Percentiles rank a stretch among this genome's conserved stretches.
phyloP scores from a whole-genome alignment of 1,140 invertebrate species.

The Solenopsis invicta region DNA sequence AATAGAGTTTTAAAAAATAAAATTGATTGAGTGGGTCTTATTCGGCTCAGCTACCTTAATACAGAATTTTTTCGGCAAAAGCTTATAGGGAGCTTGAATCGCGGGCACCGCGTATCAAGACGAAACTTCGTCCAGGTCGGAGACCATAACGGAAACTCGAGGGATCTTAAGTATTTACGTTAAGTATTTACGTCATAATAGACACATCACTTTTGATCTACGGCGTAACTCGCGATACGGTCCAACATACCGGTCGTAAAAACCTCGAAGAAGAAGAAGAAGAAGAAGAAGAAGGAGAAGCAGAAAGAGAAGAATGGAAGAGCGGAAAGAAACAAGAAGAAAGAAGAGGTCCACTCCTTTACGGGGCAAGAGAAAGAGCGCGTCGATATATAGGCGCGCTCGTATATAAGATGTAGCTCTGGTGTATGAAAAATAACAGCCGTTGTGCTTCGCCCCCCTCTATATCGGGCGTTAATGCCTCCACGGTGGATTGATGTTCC shows the following conservation, averaged over 20 bases:
- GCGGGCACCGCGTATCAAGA: constrained; percentile 39
- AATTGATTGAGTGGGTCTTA: no score
- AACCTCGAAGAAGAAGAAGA: constrained; percentile 80
- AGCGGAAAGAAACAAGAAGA: constrained; percentile 57
- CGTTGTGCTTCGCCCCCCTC: constrained; percentile 70
- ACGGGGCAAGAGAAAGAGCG: constrained; percentile 62
- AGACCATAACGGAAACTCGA: constrained; percentile 54
- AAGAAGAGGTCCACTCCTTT: constrained; percentile 69
- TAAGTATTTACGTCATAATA: constrained; percentile 84
- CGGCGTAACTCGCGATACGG: constrained; percentile 79
- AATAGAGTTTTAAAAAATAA: no score
- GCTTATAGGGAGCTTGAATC: constrained; percentile 23
- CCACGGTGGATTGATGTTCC: constrained; percentile 84
- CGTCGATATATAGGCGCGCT: constrained; percentile 67
- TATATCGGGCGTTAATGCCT: constrained; percentile 86
- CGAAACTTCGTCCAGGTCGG: constrained; percentile 11
- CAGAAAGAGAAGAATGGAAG: constrained; percentile 69
- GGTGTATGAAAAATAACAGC: constrained; percentile 86
- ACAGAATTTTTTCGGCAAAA: background rate
- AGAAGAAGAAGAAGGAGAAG: constrained; percentile 69
- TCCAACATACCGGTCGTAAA: constrained; percentile 84
- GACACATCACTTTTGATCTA: constrained; percentile 86
- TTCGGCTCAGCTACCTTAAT: background rate
- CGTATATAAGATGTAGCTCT: constrained; percentile 81
- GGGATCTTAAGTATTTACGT: constrained; percentile 81